These are phyloP conservation scores for Prunella strophiata DNA, from an alignment of 2,797 vertebrate genomes.

Conservation along the genomic window DNA sequence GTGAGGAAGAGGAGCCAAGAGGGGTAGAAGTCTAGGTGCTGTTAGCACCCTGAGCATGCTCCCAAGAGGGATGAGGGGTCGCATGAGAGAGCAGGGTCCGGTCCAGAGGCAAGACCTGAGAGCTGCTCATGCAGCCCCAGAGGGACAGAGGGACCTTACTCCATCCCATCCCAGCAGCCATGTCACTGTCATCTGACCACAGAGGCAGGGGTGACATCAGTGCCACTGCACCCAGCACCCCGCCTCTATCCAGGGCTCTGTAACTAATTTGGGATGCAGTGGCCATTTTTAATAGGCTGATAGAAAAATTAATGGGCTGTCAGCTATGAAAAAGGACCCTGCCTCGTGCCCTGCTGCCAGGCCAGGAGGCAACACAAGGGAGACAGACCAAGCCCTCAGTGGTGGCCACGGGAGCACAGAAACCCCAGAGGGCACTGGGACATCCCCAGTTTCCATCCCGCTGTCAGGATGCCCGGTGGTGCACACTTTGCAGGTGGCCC, in stretches of 20 bases:
- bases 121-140: not conserved
- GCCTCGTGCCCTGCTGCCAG: not conserved
- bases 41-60: accelerated
- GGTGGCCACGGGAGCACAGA: not conserved
- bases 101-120: not conserved
- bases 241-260: not conserved
- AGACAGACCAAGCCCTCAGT: not conserved
- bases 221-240: not conserved
- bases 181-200: accelerated
- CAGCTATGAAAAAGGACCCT: constrained; percentile 54
- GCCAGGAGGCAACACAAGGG: not conserved
- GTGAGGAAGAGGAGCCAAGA: not conserved
- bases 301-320: constrained; percentile 67
- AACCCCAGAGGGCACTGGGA: not conserved
- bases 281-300: constrained; percentile 51
- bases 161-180: not conserved
- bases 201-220: not conserved
- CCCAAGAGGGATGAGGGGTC: accelerated
- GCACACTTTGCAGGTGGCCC: not conserved
- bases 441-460: not conserved
- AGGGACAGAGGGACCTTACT: accelerated
- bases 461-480: not conserved
- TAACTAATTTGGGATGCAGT: constrained; percentile 52
- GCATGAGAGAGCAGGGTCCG: accelerated
- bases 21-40: not conserved